phyloP scores from a whole-genome alignment of 2,797 vertebrate species.

The Xiphorhynchus erythropygius region DNA sequence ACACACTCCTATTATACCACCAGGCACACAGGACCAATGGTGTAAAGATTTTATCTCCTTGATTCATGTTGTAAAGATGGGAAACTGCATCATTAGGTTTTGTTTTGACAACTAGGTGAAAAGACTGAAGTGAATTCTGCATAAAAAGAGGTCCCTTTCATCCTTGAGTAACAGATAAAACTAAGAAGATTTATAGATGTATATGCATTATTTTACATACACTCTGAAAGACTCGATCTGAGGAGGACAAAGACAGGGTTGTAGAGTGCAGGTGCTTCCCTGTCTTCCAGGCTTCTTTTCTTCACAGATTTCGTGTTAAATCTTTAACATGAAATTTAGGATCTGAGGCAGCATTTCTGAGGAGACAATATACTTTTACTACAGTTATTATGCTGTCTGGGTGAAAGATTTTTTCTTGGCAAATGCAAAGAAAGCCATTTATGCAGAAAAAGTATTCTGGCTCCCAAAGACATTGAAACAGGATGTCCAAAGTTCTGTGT shows the following conservation, averaged over 20 bases:
- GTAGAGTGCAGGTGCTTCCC: background rate
- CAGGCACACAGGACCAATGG: background rate
- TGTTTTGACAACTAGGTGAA: conserved; percentile 42
- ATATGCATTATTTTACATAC: background rate
- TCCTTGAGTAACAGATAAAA: background rate
- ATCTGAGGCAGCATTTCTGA: background rate
- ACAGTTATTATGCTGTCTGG: background rate
- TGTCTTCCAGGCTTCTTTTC: background rate
- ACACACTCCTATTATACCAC: background rate
- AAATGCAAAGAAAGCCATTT: background rate
- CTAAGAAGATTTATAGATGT: background rate
- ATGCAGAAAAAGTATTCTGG: background rate
- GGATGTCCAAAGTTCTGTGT: conserved; percentile 24
- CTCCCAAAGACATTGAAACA: background rate
- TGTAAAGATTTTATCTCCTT: conserved; percentile 2
- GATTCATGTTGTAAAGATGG: background rate
- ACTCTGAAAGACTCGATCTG: background rate
- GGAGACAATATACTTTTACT: background rate
- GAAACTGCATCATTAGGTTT: conserved; percentile 19
- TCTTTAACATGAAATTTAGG: background rate
- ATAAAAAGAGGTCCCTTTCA: conserved; percentile 2
- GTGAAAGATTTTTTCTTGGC: conserved; percentile 10
- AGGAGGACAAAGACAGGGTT: background rate
- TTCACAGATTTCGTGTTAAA: background rate
- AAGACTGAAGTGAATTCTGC: conserved; percentile 18